Evolutionary conservation across 2,113 vertebrate species (phyloP).

Genomic region (Oncorhynchus tshawytscha): DNA sequence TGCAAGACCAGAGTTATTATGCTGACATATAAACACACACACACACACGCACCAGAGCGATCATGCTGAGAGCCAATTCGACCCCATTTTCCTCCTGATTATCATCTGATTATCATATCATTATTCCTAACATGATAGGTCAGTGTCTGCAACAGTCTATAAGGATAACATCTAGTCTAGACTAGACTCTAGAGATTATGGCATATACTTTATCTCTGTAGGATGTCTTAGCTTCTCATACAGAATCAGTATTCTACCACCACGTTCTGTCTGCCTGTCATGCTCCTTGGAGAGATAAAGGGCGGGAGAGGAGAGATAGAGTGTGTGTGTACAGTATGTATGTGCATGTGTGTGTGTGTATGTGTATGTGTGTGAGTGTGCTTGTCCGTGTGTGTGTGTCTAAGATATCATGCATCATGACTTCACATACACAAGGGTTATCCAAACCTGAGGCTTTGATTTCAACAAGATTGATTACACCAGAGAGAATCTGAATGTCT

Average conservation of each 20-base stretch:
- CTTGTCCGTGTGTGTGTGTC: background rate
- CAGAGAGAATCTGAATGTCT: background rate
- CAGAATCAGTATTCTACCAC: too few species aligned
- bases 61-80: slow-evolving; percentile 42
- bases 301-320: background rate
- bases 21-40: background rate
- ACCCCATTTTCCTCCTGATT: slow-evolving; percentile 60
- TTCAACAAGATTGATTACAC: too few species aligned
- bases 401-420: too few species aligned
- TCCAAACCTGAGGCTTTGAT: too few species aligned
- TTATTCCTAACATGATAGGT: slow-evolving; percentile 29
- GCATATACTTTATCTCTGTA: too few species aligned
- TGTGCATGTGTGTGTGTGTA: too few species aligned
- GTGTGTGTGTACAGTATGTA: background rate
- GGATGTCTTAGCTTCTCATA: too few species aligned
- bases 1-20: slow-evolving; percentile 51
- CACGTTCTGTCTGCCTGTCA: too few species aligned
- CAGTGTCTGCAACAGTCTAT: background rate
- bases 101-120: slow-evolving; percentile 69
- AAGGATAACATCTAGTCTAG: slow-evolving; percentile 42
- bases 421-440: too few species aligned
- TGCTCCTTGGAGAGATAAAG: background rate
- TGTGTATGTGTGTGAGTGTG: too few species aligned
- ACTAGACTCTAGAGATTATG: slow-evolving; percentile 20
- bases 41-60: too few species aligned